These are phyloP conservation scores for Acridotheres tristis DNA, from an alignment of 2,797 vertebrate genomes.

Conservation along the genomic window DNA sequence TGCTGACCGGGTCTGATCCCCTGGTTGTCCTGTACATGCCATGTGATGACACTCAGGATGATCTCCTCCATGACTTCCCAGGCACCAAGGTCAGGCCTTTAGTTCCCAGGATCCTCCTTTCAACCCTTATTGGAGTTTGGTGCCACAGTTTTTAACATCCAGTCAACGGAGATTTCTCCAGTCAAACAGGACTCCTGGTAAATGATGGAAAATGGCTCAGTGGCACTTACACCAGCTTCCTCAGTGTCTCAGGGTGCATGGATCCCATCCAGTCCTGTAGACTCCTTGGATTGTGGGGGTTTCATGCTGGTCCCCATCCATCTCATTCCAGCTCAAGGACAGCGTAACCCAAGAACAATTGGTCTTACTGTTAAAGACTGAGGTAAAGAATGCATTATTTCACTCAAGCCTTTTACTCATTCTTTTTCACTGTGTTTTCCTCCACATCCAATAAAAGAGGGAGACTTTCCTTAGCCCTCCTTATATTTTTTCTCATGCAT, in stretches of 20 bases:
- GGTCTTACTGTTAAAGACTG: not conserved
- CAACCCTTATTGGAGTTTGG: not conserved
- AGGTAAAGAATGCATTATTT: not conserved
- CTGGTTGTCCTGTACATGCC: not conserved
- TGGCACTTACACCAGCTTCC: not conserved
- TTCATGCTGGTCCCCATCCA: not conserved
- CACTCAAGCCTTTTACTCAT: not conserved
- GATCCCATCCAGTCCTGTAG: not conserved
- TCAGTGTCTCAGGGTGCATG: not conserved
- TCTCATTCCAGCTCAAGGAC: not conserved
- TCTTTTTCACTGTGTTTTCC: not conserved
- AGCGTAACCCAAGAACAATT: not conserved
- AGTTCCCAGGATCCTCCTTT: not conserved
- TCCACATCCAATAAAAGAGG: not conserved
- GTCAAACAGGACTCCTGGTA: not conserved
- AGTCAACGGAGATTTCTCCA: accelerated
- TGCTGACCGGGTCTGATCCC: not conserved
- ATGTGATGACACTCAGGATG: not conserved
- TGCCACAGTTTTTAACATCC: not conserved
- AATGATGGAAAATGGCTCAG: not conserved
- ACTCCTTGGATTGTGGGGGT: not conserved
- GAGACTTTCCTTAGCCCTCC: not conserved
- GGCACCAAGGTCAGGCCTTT: not conserved
- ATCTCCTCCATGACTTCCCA: not conserved
- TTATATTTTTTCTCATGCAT: not conserved